A percentile compares a stretch with the other conserved stretches of the same genome.
Evolutionary conservation across 2,113 vertebrate genomes (phyloP).

Genomic region (Pedetes capensis): DNA sequence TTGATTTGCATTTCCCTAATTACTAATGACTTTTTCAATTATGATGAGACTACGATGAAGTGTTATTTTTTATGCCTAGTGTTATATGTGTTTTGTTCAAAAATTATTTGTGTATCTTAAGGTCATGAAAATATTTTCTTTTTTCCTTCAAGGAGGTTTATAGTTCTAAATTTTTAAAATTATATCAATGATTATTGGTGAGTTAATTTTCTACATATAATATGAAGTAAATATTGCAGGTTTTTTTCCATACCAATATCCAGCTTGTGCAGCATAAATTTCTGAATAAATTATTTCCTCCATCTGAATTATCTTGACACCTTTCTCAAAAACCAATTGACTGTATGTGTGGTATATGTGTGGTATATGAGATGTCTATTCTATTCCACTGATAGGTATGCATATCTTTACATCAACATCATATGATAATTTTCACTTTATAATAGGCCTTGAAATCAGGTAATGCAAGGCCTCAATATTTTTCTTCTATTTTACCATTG

Average conservation of each 20-base stretch:
- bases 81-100: background rate
- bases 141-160: background rate
- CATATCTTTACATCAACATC: background rate
- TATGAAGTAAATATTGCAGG: background rate
- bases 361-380: background rate
- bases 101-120: background rate
- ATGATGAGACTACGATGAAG: background rate
- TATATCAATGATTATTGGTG: background rate
- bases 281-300: background rate
- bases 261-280: background rate
- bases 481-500: background rate
- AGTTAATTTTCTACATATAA: background rate
- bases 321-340: background rate
- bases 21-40: background rate
- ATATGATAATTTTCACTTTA: background rate
- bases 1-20: background rate
- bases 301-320: background rate
- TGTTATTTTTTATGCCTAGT: background rate
- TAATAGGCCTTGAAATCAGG: background rate
- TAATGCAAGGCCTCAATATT: background rate
- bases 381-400: background rate
- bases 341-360: background rate
- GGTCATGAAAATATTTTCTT: background rate
- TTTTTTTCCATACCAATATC: background rate
- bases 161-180: background rate